phyloP scores from a whole-genome alignment of 1,140 invertebrate species.

The roundworm (Caenorhabditis elegans) region WBcel235 BX284606.5:14407501-14408000 shows the following conservation, averaged over 20 bases:
- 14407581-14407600: slow-evolving; percentile 60
- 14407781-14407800: slow-evolving; percentile 41
- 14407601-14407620: slow-evolving; percentile 65
- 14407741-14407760: slow-evolving; percentile 42
- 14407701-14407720: no score
- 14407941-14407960: no score
- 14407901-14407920: slow-evolving; percentile 51
- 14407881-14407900: slow-evolving; percentile 62
- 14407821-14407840: slow-evolving; percentile 65
- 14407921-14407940: slow-evolving; percentile 49
- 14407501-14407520: slow-evolving; percentile 53
- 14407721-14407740: slow-evolving; percentile 56
- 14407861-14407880: slow-evolving; percentile 59
- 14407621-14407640: not conserved
- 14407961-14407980: no score
- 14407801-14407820: slow-evolving; percentile 61
- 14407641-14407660: slow-evolving; percentile 31
- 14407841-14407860: slow-evolving; percentile 60
- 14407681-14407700: no score
- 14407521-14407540: slow-evolving; percentile 55
- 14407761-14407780: slow-evolving; percentile 42
- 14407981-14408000: no score
- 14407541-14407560: slow-evolving; percentile 65
- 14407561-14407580: slow-evolving; percentile 66
- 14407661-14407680: no score